Conservation (phyloP, 2,113 vertebrate genomes). For the Pantherophis guttatus region DNA sequence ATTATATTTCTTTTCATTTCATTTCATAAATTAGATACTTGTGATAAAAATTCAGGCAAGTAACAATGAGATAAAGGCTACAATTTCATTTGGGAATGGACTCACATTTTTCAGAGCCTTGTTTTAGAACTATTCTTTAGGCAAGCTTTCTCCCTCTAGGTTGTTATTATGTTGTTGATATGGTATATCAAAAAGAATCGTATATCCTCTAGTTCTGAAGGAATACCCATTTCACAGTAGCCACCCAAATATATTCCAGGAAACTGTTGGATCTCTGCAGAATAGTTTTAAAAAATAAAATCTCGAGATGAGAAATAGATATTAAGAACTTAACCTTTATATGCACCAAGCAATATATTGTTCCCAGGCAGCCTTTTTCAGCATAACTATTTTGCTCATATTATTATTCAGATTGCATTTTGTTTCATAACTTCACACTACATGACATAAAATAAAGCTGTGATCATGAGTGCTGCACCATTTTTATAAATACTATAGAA, state of each 20-base stretch:
- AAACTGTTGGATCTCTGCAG: not conserved
- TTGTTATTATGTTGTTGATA: not conserved
- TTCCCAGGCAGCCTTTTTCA: not conserved
- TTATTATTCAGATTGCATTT: not conserved
- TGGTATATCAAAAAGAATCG: not conserved
- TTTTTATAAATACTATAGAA: not conserved
- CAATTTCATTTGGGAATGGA: not conserved
- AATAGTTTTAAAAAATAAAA: not conserved
- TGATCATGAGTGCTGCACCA: not conserved
- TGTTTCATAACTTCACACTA: not conserved
- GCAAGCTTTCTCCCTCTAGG: not conserved
- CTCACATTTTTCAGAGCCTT: not conserved
- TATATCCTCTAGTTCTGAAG: not conserved
- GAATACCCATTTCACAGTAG: not conserved
- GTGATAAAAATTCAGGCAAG: not conserved
- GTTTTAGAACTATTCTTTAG: not conserved
- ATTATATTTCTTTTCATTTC: not conserved
- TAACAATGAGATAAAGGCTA: not conserved
- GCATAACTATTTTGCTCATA: not conserved
- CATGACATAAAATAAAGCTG: not conserved
- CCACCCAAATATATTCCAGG: not conserved
- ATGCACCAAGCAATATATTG: not conserved
- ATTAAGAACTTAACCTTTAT: not conserved
- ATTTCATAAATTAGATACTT: not conserved
- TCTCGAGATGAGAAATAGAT: not conserved